Evolutionary conservation across 53 echinoderm and acorn worm genomes (phyloP).

Genomic region (Crossaster papposus): DNA sequence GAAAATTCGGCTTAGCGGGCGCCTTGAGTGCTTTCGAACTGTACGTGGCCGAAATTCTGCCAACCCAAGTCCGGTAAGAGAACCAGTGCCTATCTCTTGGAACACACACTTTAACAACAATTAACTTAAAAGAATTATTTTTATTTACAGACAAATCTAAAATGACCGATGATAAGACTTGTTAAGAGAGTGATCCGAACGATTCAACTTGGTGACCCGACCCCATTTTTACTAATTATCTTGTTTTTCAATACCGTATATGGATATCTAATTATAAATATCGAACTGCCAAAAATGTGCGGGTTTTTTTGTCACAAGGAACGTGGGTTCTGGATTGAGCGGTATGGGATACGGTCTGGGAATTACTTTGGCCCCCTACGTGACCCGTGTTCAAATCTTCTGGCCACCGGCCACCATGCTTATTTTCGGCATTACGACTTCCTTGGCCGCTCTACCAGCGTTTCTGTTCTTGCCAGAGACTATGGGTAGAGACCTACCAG

Average conservation of each 20-base stretch:
- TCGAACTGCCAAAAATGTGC: background rate
- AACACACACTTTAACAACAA: too few relatives aligned
- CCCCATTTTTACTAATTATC: too few relatives aligned
- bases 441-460: background rate
- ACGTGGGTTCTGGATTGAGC: background rate
- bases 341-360: background rate
- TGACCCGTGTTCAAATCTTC: background rate
- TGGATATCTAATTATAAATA: too few relatives aligned
- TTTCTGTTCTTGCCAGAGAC: background rate
- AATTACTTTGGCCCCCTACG: background rate
- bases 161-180: too few relatives aligned
- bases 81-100: background rate
- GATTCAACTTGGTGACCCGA: too few relatives aligned
- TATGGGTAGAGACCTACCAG: background rate
- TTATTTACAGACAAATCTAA: too few relatives aligned
- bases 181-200: too few relatives aligned
- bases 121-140: background rate
- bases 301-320: background rate
- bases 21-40: background rate
- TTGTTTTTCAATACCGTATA: too few relatives aligned
- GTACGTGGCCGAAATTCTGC: background rate
- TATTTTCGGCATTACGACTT: background rate
- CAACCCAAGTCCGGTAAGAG: background rate
- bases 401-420: constrained; percentile 2
- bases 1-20: background rate